Conservation (phyloP, 2,888 invertebrate genomes). For the Plutella xylostella region DNA sequence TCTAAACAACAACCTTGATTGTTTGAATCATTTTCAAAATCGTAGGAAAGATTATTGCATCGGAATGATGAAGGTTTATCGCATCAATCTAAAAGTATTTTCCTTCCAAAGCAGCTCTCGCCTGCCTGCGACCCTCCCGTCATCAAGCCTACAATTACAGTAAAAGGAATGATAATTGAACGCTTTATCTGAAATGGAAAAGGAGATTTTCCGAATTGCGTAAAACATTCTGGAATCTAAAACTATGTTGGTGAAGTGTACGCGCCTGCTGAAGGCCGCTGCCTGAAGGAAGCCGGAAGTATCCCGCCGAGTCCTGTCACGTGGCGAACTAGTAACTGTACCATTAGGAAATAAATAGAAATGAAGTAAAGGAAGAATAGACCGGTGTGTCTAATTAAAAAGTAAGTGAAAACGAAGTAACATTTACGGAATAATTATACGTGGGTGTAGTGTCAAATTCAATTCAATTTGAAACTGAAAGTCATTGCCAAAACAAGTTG, state of each 20-base stretch:
- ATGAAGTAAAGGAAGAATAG: too few species aligned
- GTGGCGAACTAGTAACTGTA: too few species aligned
- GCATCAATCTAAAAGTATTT: slow-evolving; percentile 28
- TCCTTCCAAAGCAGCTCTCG: slow-evolving; percentile 14
- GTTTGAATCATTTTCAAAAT: neutral
- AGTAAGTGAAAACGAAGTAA: too few species aligned
- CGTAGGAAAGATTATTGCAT: slow-evolving; percentile 6
- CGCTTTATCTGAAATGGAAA: neutral
- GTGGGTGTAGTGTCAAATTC: too few species aligned
- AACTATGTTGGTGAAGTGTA: slow-evolving; percentile 24
- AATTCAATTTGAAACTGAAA: too few species aligned
- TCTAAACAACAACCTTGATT: too few species aligned
- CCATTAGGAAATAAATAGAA: too few species aligned
- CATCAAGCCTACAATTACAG: slow-evolving; percentile 17
- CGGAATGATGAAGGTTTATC: slow-evolving; percentile 27
- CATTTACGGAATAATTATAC: too few species aligned
- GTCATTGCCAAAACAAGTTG: too few species aligned
- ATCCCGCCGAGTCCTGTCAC: slow-evolving; percentile 34
- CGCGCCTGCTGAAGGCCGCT: slow-evolving; percentile 36
- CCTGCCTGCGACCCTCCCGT: neutral
- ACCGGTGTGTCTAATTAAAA: too few species aligned
- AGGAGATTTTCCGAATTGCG: too few species aligned
- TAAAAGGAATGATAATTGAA: slow-evolving; percentile 23
- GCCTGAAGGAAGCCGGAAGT: slow-evolving; percentile 34
- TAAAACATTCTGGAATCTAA: too few species aligned